Evolutionary conservation across 2,113 vertebrate species (phyloP).

Genomic region (Mastomys coucha): DNA sequence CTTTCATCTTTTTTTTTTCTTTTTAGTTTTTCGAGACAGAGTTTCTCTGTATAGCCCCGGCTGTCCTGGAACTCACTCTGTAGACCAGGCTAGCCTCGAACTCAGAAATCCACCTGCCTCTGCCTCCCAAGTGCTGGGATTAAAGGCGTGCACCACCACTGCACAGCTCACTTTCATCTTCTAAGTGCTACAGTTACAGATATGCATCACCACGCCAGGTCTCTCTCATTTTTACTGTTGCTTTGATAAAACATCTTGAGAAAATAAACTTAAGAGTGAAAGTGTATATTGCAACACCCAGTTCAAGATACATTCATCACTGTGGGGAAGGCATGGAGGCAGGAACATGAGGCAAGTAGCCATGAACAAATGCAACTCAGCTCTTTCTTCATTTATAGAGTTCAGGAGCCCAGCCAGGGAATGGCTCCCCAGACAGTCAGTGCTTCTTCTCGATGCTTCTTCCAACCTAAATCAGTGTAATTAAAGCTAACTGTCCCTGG

Average conservation of each 20-base stretch:
- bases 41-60: no score
- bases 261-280: background rate
- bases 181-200: background rate
- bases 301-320: background rate
- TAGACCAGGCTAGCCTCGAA: no score
- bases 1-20: no score
- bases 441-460: no score
- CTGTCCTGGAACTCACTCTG: no score
- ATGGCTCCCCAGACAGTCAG: fast-evolving
- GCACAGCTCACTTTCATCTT: background rate
- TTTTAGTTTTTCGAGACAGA: no score
- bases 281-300: background rate
- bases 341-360: background rate
- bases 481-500: background rate
- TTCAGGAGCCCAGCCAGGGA: background rate
- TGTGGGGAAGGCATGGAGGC: background rate
- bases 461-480: background rate
- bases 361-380: no score
- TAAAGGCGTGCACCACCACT: no score
- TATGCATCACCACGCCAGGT: no score
- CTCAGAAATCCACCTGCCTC: no score
- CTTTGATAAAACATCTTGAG: background rate
- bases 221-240: background rate
- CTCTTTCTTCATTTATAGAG: background rate
- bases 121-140: no score